Evolutionary conservation across 2,888 invertebrate genomes (phyloP).

Genomic region (Malthinus flaveolus): DNA sequence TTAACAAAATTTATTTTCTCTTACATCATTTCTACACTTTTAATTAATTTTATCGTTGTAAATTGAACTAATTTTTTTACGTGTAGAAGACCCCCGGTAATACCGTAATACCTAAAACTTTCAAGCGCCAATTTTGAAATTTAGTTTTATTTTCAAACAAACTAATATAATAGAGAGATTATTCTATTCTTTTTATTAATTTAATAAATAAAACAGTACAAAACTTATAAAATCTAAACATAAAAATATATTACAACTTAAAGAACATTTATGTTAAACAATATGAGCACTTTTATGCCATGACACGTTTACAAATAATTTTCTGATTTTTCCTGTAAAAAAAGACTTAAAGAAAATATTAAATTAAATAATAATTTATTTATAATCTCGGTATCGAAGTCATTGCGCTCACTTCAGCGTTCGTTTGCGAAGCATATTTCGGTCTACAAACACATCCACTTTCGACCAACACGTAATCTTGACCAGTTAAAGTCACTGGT

Average conservation of each 20-base stretch:
- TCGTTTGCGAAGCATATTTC: conserved; percentile 49
- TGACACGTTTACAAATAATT: conserved; percentile 18
- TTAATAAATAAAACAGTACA: conserved; percentile 21
- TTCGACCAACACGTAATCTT: conserved; percentile 93
- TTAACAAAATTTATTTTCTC: background rate
- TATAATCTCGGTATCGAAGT: conserved; percentile 52
- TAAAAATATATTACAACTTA: conserved; percentile 23
- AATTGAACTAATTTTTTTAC: background rate
- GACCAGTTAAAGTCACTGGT: conserved; percentile 87
- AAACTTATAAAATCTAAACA: conserved; percentile 15
- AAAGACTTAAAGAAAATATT: background rate
- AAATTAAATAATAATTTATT: conserved; percentile 13
- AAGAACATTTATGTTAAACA: conserved; percentile 13
- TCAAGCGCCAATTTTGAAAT: background rate
- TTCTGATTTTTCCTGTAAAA: background rate
- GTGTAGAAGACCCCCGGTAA: too few species aligned
- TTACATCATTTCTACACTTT: too few species aligned
- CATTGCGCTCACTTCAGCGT: conserved; percentile 50
- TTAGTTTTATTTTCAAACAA: background rate
- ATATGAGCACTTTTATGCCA: conserved; percentile 14
- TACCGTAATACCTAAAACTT: too few species aligned
- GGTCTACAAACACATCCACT: conserved; percentile 89
- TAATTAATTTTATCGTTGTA: background rate
- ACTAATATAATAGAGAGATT: too few species aligned
- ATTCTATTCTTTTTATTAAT: conserved; percentile 13